Conservation (phyloP, 2,113 vertebrate genomes). For the Pelvicachromis taeniatus region DNA sequence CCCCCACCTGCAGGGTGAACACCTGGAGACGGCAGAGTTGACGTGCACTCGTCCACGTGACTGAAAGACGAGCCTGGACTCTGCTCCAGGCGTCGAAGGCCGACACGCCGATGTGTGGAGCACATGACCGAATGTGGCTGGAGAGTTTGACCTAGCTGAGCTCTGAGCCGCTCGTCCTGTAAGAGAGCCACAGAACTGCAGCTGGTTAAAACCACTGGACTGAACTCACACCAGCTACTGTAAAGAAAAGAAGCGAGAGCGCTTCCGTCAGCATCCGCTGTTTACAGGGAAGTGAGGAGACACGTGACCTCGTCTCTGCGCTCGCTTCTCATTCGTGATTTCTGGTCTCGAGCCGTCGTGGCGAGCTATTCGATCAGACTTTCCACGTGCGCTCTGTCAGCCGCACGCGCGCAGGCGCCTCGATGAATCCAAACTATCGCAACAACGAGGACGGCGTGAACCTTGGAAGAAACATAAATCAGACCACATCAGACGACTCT, state of each 20-base stretch:
- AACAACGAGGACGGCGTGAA: background rate
- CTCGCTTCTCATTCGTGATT: rapidly evolving
- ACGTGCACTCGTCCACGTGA: background rate
- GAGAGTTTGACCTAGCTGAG: too few relatives aligned
- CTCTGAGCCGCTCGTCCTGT: too few relatives aligned
- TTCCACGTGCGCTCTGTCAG: background rate
- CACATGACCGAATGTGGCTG: background rate
- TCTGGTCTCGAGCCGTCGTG: background rate
- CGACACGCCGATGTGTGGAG: background rate
- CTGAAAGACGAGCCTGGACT: background rate
- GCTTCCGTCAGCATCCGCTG: background rate
- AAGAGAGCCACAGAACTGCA: too few relatives aligned
- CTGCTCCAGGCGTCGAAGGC: background rate
- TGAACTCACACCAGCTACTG: too few relatives aligned
- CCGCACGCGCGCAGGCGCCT: too few relatives aligned
- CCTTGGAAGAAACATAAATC: background rate
- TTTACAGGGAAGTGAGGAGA: background rate
- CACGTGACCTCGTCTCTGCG: background rate
- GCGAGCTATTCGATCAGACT: background rate
- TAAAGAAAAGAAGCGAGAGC: background rate
- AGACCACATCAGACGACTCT: background rate
- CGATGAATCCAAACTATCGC: background rate
- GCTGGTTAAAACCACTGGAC: too few relatives aligned
- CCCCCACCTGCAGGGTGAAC: too few relatives aligned
- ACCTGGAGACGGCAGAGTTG: background rate